Base-by-base conservation (phyloP, 2,113 vertebrate species). In the Bombycilla garrulus region DNA sequence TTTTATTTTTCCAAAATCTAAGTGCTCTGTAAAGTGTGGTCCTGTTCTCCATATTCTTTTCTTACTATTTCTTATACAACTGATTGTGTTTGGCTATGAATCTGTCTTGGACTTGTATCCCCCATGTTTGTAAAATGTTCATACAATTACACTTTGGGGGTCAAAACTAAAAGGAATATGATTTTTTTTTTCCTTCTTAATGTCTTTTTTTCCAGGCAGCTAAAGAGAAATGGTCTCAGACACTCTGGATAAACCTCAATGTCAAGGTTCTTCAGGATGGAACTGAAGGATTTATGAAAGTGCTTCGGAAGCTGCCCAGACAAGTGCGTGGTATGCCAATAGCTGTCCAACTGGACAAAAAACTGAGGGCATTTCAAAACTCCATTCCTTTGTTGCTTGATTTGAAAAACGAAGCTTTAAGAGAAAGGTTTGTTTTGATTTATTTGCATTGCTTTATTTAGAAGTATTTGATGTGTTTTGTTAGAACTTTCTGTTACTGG, bases 391-490 rank as follows among this genome's bases (percentile, higher is more conserved):
- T 99, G 61, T 96, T 99, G 45, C 97, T 99, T n/a, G 99, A 99
- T 96, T 96, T 99, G 87, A 99, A 99, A 92, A 98, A 99, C 5
- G 98, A 99, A 89, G 99, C 99, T 15, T 97, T 99, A n/a, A 98
- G 99, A 97, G 98, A 99, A 72, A 99, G 99, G 99, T 99, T 76
- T 51, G 98, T 48, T 91, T 35, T 72, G 33, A 35, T 61, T 81
- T 62, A 38, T 57, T 87, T 47, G 18, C 42, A 26, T 36, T 8
- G 35, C 9, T 56, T 3, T 40, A 12, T 23, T 6, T 10, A 61
- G 19, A 51, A 65, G 64, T 23, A 25, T 69, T 67, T 84, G n/a
- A 28, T 74, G 21, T 45, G 25, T 61, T 96, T 83, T 69, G 15
- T 76, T 82, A 54, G 54, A 72, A 81, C 33, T 88, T 86, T 66